These are phyloP conservation scores for Machimus atricapillus DNA, from an alignment of 2,888 invertebrate genomes.

Conservation along the genomic window DNA sequence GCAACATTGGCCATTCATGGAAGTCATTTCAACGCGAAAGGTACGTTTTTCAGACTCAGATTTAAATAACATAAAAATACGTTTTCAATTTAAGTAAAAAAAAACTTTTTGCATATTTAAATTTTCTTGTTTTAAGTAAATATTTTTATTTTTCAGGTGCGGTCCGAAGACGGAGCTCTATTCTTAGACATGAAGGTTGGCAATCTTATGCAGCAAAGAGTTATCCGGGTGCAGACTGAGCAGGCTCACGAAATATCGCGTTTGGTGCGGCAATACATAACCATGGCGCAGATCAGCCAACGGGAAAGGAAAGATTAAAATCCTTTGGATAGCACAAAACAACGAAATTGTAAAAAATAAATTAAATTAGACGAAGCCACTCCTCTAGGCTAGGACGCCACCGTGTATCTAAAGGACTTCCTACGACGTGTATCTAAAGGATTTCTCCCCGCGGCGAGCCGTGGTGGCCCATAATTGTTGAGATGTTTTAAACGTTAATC, in stretches of 20 bases:
- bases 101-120: no score
- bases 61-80: no score
- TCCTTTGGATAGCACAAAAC: neutral
- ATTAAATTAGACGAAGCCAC: neutral
- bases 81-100: no score
- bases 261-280: constrained; percentile 95
- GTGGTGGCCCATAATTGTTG: constrained; percentile 7
- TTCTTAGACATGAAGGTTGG: constrained; percentile 97
- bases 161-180: constrained; percentile 89
- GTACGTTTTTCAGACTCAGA: constrained; percentile 58
- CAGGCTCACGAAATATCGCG: constrained; percentile 97
- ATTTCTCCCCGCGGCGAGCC: neutral
- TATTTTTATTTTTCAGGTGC: constrained; percentile 63
- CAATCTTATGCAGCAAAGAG: constrained; percentile 93
- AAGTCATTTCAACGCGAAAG: constrained; percentile 95
- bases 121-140: neutral
- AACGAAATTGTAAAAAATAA: constrained; percentile 28
- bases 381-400: neutral
- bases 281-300: constrained; percentile 75
- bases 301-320: constrained; percentile 55
- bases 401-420: neutral
- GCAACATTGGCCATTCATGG: constrained; percentile 92
- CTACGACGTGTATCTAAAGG: neutral
- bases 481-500: constrained; percentile 30
- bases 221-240: constrained; percentile 94